These are phyloP conservation scores for Sphecodes monilicornis DNA, from an alignment of 2,888 invertebrate species.

Conservation along the genomic window DNA sequence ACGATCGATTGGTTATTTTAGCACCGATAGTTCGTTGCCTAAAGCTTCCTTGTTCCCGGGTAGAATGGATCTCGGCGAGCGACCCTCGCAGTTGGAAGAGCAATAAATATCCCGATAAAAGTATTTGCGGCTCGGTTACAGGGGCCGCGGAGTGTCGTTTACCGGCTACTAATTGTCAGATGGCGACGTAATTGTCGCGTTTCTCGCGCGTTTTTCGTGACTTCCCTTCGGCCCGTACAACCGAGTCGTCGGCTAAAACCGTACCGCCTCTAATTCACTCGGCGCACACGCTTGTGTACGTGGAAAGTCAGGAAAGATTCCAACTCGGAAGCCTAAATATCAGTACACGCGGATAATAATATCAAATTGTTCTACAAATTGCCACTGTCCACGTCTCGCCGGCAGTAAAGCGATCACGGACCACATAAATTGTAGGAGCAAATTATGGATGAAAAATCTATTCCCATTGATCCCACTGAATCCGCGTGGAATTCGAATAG, in stretches of 20 bases:
- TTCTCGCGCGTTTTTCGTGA: conserved; percentile 75
- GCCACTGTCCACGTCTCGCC: conserved; percentile 21
- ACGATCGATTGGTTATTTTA: conserved; percentile 49
- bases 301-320: conserved; percentile 62
- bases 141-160: conserved; percentile 74
- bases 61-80: conserved; percentile 54
- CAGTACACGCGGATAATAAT: conserved; percentile 54
- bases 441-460: neutral
- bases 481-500: neutral
- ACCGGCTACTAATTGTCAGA: conserved; percentile 83
- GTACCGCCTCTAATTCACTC: conserved; percentile 75
- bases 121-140: conserved; percentile 72
- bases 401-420: neutral
- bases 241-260: conserved; percentile 73
- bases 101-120: conserved; percentile 79
- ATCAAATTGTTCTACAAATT: conserved; percentile 46
- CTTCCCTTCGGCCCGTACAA: conserved; percentile 58
- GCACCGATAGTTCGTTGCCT: conserved; percentile 49
- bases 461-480: neutral
- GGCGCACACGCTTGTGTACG: conserved; percentile 54
- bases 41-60: conserved; percentile 39
- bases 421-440: neutral
- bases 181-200: conserved; percentile 81
- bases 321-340: conserved; percentile 37
- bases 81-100: conserved; percentile 53